These are phyloP conservation scores for Mus caroli DNA, from an alignment of 2,797 vertebrate genomes.

Conservation along the genomic window DNA sequence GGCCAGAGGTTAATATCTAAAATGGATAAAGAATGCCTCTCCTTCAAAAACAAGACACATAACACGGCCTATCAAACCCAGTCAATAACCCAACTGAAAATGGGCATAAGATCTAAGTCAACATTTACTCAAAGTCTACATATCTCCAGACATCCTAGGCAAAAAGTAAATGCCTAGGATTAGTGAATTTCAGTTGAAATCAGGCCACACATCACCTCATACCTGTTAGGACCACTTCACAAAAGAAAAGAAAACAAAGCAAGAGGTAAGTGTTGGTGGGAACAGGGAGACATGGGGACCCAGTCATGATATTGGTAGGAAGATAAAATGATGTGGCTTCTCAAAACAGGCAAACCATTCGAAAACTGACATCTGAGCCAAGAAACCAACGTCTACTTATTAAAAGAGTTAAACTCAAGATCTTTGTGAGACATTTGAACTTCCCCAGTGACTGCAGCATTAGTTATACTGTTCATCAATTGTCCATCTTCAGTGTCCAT, in stretches of 20 bases:
- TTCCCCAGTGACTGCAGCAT: background rate
- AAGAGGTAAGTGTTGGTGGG: background rate
- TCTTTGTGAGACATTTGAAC: background rate
- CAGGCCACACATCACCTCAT: background rate
- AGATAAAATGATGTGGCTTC: background rate
- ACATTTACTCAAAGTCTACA: background rate
- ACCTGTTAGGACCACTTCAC: background rate
- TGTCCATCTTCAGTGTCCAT: background rate
- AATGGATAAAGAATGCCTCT: background rate
- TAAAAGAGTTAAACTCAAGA: background rate
- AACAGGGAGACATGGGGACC: background rate
- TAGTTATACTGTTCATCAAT: background rate
- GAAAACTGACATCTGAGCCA: background rate
- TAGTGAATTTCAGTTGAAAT: background rate
- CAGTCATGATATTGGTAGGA: background rate
- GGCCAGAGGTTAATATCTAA: conserved; percentile 6
- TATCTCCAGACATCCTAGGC: background rate
- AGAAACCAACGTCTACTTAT: background rate
- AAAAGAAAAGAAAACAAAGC: background rate
- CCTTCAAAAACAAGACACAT: conserved; percentile 29
- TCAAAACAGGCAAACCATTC: background rate
- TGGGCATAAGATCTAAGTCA: background rate
- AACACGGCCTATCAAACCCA: background rate
- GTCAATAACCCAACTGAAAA: background rate
- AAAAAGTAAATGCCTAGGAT: background rate